These are phyloP conservation scores for Clamator glandarius DNA, from an alignment of 2,797 vertebrate genomes.

Conservation along the genomic window DNA sequence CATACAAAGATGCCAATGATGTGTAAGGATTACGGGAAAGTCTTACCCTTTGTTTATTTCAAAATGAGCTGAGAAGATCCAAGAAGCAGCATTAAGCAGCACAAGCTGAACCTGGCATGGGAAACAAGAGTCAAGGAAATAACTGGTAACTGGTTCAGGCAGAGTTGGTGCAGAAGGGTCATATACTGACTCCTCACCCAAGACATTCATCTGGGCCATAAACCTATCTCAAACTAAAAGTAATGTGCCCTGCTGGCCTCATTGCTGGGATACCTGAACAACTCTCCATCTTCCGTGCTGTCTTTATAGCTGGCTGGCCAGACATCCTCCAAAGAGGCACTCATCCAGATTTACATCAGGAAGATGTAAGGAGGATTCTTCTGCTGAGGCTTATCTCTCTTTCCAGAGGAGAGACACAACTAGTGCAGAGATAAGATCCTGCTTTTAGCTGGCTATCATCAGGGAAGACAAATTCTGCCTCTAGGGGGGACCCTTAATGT, in stretches of 20 bases:
- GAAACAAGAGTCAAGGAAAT: neutral
- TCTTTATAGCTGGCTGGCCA: neutral
- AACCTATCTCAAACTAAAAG: neutral
- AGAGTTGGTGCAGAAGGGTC: neutral
- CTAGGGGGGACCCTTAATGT: neutral
- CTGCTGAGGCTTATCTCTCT: neutral
- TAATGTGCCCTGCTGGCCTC: neutral
- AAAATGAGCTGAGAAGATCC: neutral
- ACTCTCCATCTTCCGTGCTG: neutral
- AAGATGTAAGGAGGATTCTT: neutral
- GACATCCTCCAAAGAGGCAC: no score
- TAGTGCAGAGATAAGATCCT: neutral
- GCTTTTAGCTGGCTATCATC: neutral
- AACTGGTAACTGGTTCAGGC: neutral
- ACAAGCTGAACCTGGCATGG: neutral
- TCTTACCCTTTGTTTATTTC: conserved; percentile 2
- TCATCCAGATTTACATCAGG: neutral
- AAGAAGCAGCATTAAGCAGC: neutral
- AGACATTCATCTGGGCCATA: neutral
- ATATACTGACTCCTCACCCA: neutral
- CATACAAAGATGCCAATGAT: neutral
- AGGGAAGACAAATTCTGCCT: neutral
- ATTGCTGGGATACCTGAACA: neutral
- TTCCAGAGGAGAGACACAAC: neutral
- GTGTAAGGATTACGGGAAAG: conserved; percentile 32